Conservation (phyloP, 2,888 invertebrate species). For the Creontiades dilutus region DNA sequence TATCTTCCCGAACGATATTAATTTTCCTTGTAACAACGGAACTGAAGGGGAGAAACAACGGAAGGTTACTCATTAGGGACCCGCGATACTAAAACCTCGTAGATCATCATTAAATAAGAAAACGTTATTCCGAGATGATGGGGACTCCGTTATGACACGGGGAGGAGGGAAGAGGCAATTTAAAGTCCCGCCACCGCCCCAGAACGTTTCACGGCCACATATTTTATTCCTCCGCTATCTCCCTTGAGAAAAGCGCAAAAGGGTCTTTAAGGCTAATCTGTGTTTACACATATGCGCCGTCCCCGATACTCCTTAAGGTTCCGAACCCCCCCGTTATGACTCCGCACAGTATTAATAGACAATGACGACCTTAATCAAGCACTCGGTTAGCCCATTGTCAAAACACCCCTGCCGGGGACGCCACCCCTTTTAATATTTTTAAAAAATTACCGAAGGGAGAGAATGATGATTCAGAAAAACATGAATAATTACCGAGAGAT, state of each 20-base stretch:
- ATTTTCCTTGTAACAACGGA: not conserved
- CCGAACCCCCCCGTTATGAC: slow-evolving; percentile 45
- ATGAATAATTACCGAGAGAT: slow-evolving; percentile 62
- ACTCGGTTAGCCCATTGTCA: slow-evolving; percentile 50
- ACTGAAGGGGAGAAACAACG: not conserved
- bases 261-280: slow-evolving; percentile 69
- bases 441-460: not conserved
- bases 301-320: not conserved
- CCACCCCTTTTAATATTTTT: slow-evolving; percentile 23
- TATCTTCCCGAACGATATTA: slow-evolving; percentile 5
- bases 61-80: slow-evolving; percentile 38
- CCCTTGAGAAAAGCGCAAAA: slow-evolving; percentile 62
- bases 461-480: slow-evolving; percentile 65
- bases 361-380: slow-evolving; percentile 66
- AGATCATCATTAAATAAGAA: slow-evolving; percentile 45
- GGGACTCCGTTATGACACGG: not conserved
- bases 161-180: not conserved
- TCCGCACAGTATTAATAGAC: slow-evolving; percentile 65
- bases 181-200: not conserved
- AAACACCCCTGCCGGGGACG: slow-evolving; percentile 29
- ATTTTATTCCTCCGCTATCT: slow-evolving; percentile 71
- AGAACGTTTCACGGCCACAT: slow-evolving; percentile 60
- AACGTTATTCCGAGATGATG: slow-evolving; percentile 8
- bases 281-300: slow-evolving; percentile 73
- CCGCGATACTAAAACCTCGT: slow-evolving; percentile 46